Base-by-base conservation (phyloP, 1,140 invertebrate species). In the Triops longicaudatus region DNA sequence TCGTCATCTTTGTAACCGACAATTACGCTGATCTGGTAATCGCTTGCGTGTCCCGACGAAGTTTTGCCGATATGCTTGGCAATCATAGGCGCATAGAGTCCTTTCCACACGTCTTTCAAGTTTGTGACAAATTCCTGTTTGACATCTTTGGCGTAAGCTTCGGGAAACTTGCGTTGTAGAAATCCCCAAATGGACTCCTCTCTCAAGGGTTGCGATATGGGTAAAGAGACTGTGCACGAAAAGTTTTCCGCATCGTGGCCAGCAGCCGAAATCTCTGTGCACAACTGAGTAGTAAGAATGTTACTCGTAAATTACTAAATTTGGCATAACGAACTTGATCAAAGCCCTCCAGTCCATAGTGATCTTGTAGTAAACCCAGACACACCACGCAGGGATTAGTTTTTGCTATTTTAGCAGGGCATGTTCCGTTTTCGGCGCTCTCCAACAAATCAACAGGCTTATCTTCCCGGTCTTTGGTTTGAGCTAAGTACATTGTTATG, bases 71-170 rank as follows among this genome's bases (percentile, higher is more conserved):
- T 82, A 41, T 80, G 76, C 26, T 83, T 74, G 73, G 85, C 84
- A 76, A 90, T 81, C 77, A 83, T 77, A 14, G 85, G 82, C 74
- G 86, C 83, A 80, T 84, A 80, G 74, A 87, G 83, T 83, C 86
- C 87, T 82, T 90, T 91, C 89, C 89, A 91, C 73, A 87, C 84
- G 80, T 91, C 89, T 83, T 91, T 91, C 0, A 90, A 79, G 5
- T 84, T 78, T 80, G 74, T 83, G 79, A 77, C 14, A 75, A 1
- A 72, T 1, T 80, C 37, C 26, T 72, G n/a, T 79, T 27, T 12
- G 79, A 76, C 50, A 75, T 73, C 17, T 78, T 72, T 5, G 74
- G 31, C 44, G 84, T 80, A 78, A n/a, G 77, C 79, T 50, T 76
- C 42, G 31, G 79, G 78, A 73, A 83, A 82, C 73, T 82, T 80